Evolutionary conservation across 2,888 invertebrate genomes (phyloP), one percentile per base, ranked within the genome.

Genomic region (Orthosia cruda): DNA sequence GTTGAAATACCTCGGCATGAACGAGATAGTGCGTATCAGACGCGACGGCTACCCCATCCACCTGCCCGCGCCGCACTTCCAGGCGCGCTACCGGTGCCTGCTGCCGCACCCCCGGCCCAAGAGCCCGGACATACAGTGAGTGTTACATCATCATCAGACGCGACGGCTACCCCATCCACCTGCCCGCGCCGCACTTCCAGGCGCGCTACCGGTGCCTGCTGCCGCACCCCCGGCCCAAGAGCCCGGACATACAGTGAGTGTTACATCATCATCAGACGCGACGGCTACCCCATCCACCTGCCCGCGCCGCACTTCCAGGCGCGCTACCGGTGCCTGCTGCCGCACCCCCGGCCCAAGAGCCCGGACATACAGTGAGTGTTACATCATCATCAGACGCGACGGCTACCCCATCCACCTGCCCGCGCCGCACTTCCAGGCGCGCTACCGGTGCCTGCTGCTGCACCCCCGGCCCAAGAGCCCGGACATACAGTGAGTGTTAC

Each of bases 11-110:
- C 97, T 99, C 79, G 99, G 99, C 78, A 99, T 99, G 99, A 97
- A 99, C 92, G 99, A 99, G 93, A 99, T 99, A 85, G 99, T 99
- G 87, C 97, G 99, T 81, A 99, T 99, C 83, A 97, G 99, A 9
- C 98, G 98, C 89, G 99, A 99, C 93, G 99, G 99, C 5, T 99
- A 98, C 94, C 99, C 99, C 0, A 97, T 99, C 84, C 99, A 99
- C 91, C 97, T 99, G 94, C 97, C 97, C 45, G 98, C 98, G 90
- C 97, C 97, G 71, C 98, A 98, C 86, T 99, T 99, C 93, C 96
- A 98, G 47, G 95, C 97, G 74, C 97, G 98, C 69, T 99, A 99
- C 93, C 97, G 98, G 82, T 99, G 99, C 91, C 96, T 99, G 79
- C 93, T 97, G 84, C 96, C 97, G n/a, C 96, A 95, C 52, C 93